Base-by-base conservation (phyloP, 2,888 invertebrate species). In the Meandrusa payeni region DNA sequence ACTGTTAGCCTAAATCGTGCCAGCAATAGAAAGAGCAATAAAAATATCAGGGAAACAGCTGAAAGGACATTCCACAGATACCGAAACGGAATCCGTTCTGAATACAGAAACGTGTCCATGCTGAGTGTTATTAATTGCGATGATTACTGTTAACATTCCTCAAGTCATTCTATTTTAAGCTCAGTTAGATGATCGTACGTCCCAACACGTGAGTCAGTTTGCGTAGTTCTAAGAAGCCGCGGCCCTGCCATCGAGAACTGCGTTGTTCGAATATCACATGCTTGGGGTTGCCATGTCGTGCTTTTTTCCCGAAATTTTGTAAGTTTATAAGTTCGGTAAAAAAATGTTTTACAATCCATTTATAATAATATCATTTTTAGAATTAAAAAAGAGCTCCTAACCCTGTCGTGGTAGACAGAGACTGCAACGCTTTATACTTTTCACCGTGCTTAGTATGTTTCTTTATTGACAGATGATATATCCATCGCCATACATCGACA, bases 201-300 rank as follows among this genome's bases (percentile, higher is more conserved):
- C 58, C 59, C 64, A 61, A 66, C 63, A 61, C 57, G 63, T 75
- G 76, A 74, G 56, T 74, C 76, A 75, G 59, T 43, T 63, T 57
- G 59, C 55, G 61, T 64, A 55, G 68, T 76, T 76, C 76, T 59
- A 54, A 67, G 76, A 76, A 75, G 61, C 54, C 43, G 54, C 59
- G 55, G 55, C 61, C 27, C 38, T 41, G 40, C 44, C 37, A 41
- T 54, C 55, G 68, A 54, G 26, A 37, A 37, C 28, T 39, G 32
- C 40, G 31, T 42, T 42, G 19, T 43, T 44, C 19, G 36, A 42
- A 42, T 42, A n/a, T 24, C 29, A 10, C n/a, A 17, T 19, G 7
- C 24, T 4, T 29, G 19, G 34, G 36, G 42, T 36, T 17, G 29
- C 28, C 29, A 37, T 37, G n/a, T 13, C 22, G 2, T 15, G 4